Evolutionary conservation across 2,113 vertebrate genomes (phyloP), one percentile per base, ranked within the genome.

Genomic region (Leptobrachium ailaonicum): DNA sequence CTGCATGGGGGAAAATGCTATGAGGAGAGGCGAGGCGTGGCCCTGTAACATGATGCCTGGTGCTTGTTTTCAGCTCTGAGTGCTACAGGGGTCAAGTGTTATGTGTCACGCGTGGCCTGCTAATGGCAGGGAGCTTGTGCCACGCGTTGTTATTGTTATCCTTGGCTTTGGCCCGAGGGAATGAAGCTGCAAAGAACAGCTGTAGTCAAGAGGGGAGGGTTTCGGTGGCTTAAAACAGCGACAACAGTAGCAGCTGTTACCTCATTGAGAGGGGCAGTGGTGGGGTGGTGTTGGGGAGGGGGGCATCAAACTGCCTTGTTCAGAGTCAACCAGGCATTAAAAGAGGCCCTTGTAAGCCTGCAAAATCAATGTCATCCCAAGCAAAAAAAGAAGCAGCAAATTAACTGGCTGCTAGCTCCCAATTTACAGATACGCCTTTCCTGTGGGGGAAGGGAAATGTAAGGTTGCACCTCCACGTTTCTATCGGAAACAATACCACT

Each of bases 191-290:
- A 43, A 20, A 43, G 77, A 79, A 79, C 70, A 79, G 77, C 77
- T 79, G 77, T 66, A 73, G 69, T 44, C 40, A 43, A 43, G 45
- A 72, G 77, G 62, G 77, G 60, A 63, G 40, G 77, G 43, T 47
- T 54, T 91, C 89, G 90, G 47, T 88, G 90, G 88, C 85, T 87
- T 69, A 87, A 83, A 86, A 85, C 82, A 88, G 91, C 92, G 91
- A 93, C 92, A 94, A 93, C 91, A 63, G 91, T 83, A 89, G 88
- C 93, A 94, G 91, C 92, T 94, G 92, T 90, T 91, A 83, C 88
- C 89, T 90, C 43, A 89, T 90, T 90, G 89, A 92, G 88, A 90
- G 86, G 84, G 45, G 20, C 42, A 12, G 76, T 4, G 5, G 12
- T 58, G 77, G 58, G 89, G 91, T 45, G 76, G 45, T 7, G 41